phyloP scores from a whole-genome alignment of 2,797 vertebrate genomes.

The Cirrhinus mrigala region DNA sequence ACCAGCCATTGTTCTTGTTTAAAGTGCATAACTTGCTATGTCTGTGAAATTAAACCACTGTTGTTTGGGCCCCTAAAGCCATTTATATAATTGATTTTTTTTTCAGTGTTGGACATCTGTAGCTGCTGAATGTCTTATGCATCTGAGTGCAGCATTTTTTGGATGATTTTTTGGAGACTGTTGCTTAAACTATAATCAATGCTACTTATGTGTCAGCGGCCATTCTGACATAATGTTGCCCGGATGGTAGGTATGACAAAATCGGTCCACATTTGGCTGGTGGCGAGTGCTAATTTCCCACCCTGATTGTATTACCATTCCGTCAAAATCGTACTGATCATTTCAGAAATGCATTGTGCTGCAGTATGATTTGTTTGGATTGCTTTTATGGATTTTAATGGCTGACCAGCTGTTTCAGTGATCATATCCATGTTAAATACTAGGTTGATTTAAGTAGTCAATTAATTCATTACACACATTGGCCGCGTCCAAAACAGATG shows the following conservation, averaged over 20 bases:
- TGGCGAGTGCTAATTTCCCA: background rate
- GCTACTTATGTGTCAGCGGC: background rate
- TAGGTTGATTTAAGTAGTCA: slow-evolving; percentile 17
- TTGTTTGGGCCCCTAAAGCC: background rate
- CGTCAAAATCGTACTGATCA: background rate
- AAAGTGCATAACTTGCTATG: background rate
- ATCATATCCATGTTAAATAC: slow-evolving; percentile 36
- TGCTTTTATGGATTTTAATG: background rate
- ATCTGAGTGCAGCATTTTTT: background rate
- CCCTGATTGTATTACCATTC: background rate
- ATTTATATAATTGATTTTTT: background rate
- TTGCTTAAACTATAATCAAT: background rate
- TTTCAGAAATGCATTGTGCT: slow-evolving; percentile 5
- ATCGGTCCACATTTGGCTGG: background rate
- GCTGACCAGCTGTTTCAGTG: slow-evolving; percentile 12
- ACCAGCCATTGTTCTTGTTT: background rate
- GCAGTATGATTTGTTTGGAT: background rate
- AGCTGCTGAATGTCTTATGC: background rate
- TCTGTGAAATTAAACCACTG: background rate
- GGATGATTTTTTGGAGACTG: no score
- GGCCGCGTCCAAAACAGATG: background rate
- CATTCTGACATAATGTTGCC: background rate
- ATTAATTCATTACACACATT: slow-evolving; percentile 9
- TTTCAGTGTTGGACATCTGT: no score
- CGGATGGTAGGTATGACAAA: background rate